Evolutionary conservation across 1,140 invertebrate species (phyloP).

Genomic region (Leptopilina clavipes): DNA sequence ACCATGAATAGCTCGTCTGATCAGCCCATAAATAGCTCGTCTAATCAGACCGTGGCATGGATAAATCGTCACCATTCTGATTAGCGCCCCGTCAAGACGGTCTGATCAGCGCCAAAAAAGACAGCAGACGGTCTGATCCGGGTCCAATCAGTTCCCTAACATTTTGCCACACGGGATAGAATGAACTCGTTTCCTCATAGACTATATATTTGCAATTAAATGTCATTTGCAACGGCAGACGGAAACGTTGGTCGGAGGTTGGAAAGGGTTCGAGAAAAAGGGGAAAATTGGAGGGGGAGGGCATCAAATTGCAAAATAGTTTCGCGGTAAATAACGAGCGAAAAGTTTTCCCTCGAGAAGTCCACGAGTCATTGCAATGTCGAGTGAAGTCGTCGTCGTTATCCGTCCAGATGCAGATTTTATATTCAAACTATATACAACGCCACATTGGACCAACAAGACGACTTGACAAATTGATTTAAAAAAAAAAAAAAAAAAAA

Average conservation of each 20-base stretch:
- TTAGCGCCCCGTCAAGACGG: no score
- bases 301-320: constrained; percentile 64
- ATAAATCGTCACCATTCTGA: no score
- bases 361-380: constrained; percentile 21
- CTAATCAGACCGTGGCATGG: no score
- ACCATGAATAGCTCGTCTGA: no score
- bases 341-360: constrained; percentile 53
- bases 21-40: no score
- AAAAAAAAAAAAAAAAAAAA: neutral
- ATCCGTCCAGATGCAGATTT: constrained; percentile 32
- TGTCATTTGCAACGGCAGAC: constrained; percentile 35
- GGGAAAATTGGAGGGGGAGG: neutral
- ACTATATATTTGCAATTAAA: constrained; percentile 49
- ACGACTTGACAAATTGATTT: neutral
- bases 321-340: constrained; percentile 61
- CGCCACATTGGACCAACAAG: neutral
- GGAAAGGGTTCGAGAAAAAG: constrained; percentile 25
- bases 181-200: no score
- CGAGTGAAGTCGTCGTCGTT: constrained; percentile 43
- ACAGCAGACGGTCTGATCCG: no score
- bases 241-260: neutral
- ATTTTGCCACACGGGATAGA: no score
- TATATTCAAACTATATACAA: neutral
- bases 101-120: no score
- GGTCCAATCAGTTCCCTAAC: no score